Evolutionary conservation across 23 tunicate genomes (phyloP).

Genomic region (Pegea sp.): DNA sequence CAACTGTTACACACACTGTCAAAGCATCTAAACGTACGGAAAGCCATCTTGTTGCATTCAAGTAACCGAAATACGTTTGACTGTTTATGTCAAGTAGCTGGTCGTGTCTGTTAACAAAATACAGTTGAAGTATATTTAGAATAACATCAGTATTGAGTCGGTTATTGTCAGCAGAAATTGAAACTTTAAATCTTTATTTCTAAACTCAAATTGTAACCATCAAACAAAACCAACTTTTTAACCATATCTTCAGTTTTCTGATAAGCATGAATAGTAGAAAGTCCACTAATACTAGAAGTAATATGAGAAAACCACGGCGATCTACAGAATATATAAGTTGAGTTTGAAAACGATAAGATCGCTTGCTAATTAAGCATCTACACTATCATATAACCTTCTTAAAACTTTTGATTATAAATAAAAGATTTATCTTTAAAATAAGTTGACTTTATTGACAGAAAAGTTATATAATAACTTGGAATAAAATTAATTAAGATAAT

Average conservation of each 20-base stretch:
- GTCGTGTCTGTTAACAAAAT: constrained; percentile 18
- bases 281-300: constrained; percentile 72
- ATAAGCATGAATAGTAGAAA: constrained; percentile 81
- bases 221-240: constrained; percentile 18
- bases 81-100: constrained; percentile 33
- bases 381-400: too few species aligned
- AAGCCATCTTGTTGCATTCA: constrained; percentile 65
- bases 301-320: constrained; percentile 94
- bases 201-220: neutral
- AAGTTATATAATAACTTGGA: too few species aligned
- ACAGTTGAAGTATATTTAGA: neutral
- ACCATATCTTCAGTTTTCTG: constrained; percentile 69
- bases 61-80: constrained; percentile 37
- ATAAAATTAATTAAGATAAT: too few species aligned
- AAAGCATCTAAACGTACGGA: constrained; percentile 52
- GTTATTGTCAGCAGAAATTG: too few species aligned
- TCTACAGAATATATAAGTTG: constrained; percentile 14
- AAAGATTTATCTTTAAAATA: too few species aligned
- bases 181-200: too few species aligned
- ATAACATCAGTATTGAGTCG: too few species aligned
- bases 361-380: too few species aligned
- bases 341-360: too few species aligned
- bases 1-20: constrained; percentile 31
- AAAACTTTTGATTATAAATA: too few species aligned
- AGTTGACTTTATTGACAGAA: too few species aligned